Base-by-base conservation (phyloP, 92 coral and sea anemone species). In the Actinostola sp. region DNA sequence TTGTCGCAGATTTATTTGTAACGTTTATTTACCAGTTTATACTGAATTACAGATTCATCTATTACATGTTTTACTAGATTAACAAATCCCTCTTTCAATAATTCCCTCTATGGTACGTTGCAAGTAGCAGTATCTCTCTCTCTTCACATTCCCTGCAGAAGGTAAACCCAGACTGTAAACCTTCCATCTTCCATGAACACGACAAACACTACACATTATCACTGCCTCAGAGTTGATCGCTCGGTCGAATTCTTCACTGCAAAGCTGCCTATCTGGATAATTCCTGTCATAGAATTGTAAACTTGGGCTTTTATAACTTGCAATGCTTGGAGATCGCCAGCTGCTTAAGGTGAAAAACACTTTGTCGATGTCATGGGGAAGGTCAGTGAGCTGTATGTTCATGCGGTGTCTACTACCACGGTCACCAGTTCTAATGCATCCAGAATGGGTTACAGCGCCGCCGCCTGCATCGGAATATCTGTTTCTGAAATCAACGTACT, bases 311-410 rank as follows among this genome's bases (percentile, higher is more conserved):
- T 69, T 31, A 23, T 78, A 84, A 14, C 39, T 46, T 39, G 81
- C 66, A 72, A 84, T 72, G 30, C 63, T 70, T 39, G 81, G 70
- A 10, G 89, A 66, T 16, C 68, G 61, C 89, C 89, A 84, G 34
- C 84, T 75, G 35, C 89, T 84, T 17, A 84, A 60, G 2, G 89
- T 84, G 29, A 84, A 78, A 54, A 84, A 79, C 19, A 84, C 69
- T 58, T 73, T 84, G 45, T 84, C 72, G 31, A 84, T 75, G 33
- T 63, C 61, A 14, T 5, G 19, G 3, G 89, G 89, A 39, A 84
- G 73, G 7, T 30, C 36, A n/a, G 67, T 73, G 0, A 84, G 70
- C 43, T 30, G 33, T 23, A 84, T 67, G 21, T 84, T 45, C 52
- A 84, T 79, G 13, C 71, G 34, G 0, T 78, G 81, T 16, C 73